These are phyloP conservation scores for Pomatorhinus ruficollis DNA, from an alignment of 2,113 vertebrate species.

Conservation along the genomic window DNA sequence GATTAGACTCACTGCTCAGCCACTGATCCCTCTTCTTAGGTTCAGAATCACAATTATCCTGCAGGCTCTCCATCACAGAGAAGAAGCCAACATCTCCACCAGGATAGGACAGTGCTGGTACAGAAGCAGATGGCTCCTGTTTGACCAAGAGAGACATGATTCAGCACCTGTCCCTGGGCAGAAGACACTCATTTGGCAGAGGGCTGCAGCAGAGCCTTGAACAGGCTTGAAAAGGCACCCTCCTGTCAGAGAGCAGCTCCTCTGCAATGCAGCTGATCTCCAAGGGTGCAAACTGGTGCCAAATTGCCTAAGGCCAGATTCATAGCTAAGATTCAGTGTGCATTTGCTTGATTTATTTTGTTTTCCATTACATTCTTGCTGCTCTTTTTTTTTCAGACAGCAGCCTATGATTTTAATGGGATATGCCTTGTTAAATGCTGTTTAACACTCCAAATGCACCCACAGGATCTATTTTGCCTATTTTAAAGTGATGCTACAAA, in stretches of 20 bases:
- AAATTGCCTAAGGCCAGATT: constrained; percentile 21
- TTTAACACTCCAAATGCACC: background rate
- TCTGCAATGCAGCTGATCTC: constrained; percentile 62
- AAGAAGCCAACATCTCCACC: background rate
- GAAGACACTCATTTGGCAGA: background rate
- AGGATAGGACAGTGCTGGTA: background rate
- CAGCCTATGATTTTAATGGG: background rate
- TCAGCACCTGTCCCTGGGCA: constrained; percentile 36
- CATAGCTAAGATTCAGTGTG: constrained; percentile 30
- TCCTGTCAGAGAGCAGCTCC: background rate
- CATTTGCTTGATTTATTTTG: constrained; percentile 41
- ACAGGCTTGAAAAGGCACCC: background rate
- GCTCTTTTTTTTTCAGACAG: background rate
- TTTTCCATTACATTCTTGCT: background rate
- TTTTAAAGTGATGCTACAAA: background rate
- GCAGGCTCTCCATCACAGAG: background rate
- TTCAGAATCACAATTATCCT: background rate
- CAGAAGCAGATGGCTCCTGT: constrained; percentile 19
- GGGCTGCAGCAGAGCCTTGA: constrained; percentile 6
- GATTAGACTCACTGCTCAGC: background rate
- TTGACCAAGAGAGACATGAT: constrained; percentile 8
- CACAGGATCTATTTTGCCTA: background rate
- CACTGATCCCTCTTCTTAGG: background rate
- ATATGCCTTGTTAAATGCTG: constrained; percentile 13
- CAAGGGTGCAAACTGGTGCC: constrained; percentile 20